phyloP scores from a whole-genome alignment of 2,113 vertebrate genomes.

The Chunga burmeisteri region DNA sequence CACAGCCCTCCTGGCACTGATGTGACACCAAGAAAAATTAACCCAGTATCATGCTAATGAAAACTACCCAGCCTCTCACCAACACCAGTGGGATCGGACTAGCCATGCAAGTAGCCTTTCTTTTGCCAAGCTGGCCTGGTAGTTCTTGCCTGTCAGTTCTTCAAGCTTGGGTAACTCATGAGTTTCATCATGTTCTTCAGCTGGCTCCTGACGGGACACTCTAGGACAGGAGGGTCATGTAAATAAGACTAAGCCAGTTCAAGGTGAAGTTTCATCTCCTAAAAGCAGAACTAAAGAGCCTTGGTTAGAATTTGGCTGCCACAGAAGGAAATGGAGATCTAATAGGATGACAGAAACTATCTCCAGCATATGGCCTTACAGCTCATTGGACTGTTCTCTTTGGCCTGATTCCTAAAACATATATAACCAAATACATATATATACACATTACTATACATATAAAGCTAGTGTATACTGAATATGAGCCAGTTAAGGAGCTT shows the following conservation, averaged over 20 bases:
- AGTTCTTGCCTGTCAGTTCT: background rate
- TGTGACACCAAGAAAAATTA: background rate
- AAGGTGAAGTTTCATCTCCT: background rate
- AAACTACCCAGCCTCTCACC: background rate
- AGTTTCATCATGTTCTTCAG: background rate
- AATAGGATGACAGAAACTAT: background rate
- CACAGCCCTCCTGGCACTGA: background rate
- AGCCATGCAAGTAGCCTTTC: background rate
- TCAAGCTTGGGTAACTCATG: accelerated
- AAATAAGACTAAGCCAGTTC: background rate
- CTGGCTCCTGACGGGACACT: background rate
- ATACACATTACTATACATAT: background rate
- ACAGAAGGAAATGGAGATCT: background rate
- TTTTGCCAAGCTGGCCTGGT: background rate
- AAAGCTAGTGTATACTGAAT: background rate
- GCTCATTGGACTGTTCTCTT: background rate
- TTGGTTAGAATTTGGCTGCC: background rate
- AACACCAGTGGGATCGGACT: accelerated
- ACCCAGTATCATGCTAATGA: background rate
- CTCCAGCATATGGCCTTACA: background rate
- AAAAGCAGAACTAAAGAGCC: background rate
- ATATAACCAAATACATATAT: background rate
- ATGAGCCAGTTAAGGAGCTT: accelerated
- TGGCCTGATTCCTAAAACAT: background rate
- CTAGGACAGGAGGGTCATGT: background rate